Conservation (phyloP, 1,140 invertebrate species). For the Acromyrmex heyeri region DNA sequence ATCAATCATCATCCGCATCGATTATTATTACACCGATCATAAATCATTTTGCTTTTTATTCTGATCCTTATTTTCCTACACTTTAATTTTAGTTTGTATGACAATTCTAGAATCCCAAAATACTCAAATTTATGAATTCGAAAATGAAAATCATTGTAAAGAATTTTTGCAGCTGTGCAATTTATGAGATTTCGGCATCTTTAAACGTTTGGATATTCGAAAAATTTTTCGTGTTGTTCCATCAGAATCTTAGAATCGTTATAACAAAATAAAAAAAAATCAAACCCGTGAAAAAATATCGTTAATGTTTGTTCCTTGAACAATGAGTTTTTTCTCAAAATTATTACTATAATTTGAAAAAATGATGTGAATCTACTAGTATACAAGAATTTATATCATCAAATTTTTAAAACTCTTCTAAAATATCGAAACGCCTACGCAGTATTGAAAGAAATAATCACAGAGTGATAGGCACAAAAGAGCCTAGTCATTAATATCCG, state of each 20-base stretch:
- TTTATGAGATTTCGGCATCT: background rate
- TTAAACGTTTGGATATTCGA: background rate
- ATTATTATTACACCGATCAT: background rate
- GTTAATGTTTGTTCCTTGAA: too few species aligned
- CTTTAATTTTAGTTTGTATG: background rate
- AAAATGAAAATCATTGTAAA: background rate
- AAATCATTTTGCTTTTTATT: slow-evolving; percentile 3
- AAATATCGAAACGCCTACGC: background rate
- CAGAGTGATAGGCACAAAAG: background rate
- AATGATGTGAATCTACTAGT: background rate
- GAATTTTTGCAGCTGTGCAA: background rate
- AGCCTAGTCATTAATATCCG: slow-evolving; percentile 40
- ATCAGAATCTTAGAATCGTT: background rate
- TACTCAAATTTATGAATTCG: background rate
- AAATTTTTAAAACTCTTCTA: background rate
- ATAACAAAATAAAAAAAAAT: background rate
- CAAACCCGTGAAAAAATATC: background rate
- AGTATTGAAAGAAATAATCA: slow-evolving; percentile 3
- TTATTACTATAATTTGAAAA: background rate
- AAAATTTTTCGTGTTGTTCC: background rate
- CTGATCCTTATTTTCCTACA: background rate
- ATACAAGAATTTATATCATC: background rate
- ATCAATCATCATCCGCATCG: background rate
- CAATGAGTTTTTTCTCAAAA: background rate
- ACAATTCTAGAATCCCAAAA: background rate